Evolutionary conservation across 2,888 invertebrate species (phyloP).

Genomic region (Diplolepis rosae): DNA sequence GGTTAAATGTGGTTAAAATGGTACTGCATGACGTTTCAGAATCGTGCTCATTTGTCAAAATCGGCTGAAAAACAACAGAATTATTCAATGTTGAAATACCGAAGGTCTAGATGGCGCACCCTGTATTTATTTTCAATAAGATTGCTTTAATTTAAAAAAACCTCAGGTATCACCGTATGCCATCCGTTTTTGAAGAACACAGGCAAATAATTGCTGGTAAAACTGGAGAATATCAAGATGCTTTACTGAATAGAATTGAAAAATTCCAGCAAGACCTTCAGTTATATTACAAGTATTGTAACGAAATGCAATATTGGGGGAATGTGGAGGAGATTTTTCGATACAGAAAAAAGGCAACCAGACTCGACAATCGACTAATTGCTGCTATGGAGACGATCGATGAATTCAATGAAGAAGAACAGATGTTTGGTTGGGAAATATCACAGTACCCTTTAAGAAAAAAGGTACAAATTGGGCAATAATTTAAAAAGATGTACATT

Average conservation of each 20-base stretch:
- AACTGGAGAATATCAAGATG: slow-evolving; percentile 89
- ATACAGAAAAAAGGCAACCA: slow-evolving; percentile 88
- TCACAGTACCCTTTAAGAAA: slow-evolving; percentile 93
- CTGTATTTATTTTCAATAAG: too few relatives aligned
- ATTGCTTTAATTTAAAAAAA: slow-evolving; percentile 1
- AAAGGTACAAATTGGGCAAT: slow-evolving; percentile 65
- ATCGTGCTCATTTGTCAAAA: too few relatives aligned
- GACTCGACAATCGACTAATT: slow-evolving; percentile 81
- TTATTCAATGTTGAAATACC: too few relatives aligned
- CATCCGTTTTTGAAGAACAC: slow-evolving; percentile 88
- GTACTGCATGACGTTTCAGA: too few relatives aligned
- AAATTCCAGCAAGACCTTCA: slow-evolving; percentile 89
- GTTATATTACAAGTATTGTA: slow-evolving; percentile 85
- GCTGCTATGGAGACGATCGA: slow-evolving; percentile 87
- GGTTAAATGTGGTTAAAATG: too few relatives aligned
- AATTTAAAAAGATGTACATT: too few relatives aligned
- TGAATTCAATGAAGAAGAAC: slow-evolving; percentile 93
- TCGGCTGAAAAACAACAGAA: too few relatives aligned
- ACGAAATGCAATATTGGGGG: slow-evolving; percentile 91
- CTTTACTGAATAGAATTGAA: slow-evolving; percentile 84
- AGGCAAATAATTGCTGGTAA: slow-evolving; percentile 87
- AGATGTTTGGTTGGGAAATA: slow-evolving; percentile 89
- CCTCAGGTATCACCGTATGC: slow-evolving; percentile 82
- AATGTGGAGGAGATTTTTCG: slow-evolving; percentile 87
- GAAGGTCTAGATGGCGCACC: too few relatives aligned